Evolutionary conservation across 2,888 invertebrate species (phyloP).

Genomic region (Stenichneumon culpator): DNA sequence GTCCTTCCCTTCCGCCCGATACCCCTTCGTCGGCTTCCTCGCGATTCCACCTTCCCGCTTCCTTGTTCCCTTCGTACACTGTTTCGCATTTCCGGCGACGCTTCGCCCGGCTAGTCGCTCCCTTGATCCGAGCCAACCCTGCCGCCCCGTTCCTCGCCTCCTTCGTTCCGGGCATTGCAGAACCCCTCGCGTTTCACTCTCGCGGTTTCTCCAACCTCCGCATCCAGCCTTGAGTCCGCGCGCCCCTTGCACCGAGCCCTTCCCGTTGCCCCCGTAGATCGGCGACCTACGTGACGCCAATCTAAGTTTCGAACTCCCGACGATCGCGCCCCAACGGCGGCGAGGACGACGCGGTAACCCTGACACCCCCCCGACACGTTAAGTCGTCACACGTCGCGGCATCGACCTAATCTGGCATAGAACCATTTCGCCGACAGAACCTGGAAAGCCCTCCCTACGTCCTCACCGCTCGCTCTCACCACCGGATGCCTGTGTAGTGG

Average conservation of each 20-base stretch:
- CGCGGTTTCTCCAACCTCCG: conserved; percentile 61
- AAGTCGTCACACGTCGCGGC: conserved; percentile 75
- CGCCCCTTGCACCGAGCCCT: conserved; percentile 38
- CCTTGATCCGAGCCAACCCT: neutral
- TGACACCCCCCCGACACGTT: conserved; percentile 64
- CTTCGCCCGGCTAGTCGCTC: neutral
- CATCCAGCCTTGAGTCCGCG: conserved; percentile 41
- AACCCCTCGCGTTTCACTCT: conserved; percentile 53
- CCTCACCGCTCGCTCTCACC: neutral
- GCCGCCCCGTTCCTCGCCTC: neutral
- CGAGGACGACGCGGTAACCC: conserved; percentile 1
- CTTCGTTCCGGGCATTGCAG: conserved; percentile 37
- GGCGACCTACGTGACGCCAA: conserved; percentile 79
- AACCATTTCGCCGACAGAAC: conserved; percentile 69
- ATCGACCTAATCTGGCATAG: conserved; percentile 74
- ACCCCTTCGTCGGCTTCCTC: conserved; percentile 50
- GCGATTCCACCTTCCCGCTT: conserved; percentile 23
- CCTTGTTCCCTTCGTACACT: conserved; percentile 48
- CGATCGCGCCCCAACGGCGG: conserved; percentile 58
- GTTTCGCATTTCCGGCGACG: conserved; percentile 17
- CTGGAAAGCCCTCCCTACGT: conserved; percentile 27
- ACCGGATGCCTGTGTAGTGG: conserved; percentile 9
- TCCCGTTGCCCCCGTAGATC: conserved; percentile 63
- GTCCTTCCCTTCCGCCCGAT: conserved; percentile 37
- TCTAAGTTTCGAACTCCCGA: conserved; percentile 80